phyloP scores from a whole-genome alignment of 2,888 invertebrate genomes.

The Hydrotaea diabolus region DNA sequence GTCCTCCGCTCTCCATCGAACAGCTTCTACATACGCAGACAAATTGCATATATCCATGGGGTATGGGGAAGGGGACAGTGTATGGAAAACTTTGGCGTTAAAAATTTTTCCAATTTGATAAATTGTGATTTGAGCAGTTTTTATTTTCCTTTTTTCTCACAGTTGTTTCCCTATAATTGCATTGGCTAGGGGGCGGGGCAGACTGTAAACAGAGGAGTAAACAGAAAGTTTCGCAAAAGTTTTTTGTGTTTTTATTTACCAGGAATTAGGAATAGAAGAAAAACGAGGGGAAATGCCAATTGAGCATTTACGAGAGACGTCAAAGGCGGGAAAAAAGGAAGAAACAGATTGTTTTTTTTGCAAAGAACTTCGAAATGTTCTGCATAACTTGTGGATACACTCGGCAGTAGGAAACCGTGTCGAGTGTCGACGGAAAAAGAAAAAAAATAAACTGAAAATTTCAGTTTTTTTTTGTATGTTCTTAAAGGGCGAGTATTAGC shows the following conservation, averaged over 20 bases:
- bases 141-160: constrained; percentile 29
- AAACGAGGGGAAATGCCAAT: constrained; percentile 38
- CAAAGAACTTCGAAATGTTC: constrained; percentile 15
- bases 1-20: neutral
- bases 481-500: no score
- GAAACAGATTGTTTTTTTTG: constrained; percentile 22
- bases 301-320: constrained; percentile 32
- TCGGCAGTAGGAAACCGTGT: neutral
- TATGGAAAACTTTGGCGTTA: constrained; percentile 62
- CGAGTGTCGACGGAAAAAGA: no score
- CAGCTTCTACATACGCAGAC: neutral
- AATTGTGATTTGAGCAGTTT: constrained; percentile 60
- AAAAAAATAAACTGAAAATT: no score
- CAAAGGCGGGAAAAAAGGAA: constrained; percentile 7
- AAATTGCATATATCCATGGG: constrained; percentile 22
- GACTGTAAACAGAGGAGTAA: neutral
- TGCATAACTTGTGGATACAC: neutral
- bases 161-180: constrained; percentile 33
- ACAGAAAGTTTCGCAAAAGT: constrained; percentile 24
- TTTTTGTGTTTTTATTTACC: constrained; percentile 19
- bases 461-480: no score
- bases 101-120: constrained; percentile 67
- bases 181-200: neutral
- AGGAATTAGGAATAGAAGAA: constrained; percentile 49
- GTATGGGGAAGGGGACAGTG: neutral